These are phyloP conservation scores for Erebia aethiops DNA, from an alignment of 2,888 invertebrate genomes.

Conservation along the genomic window DNA sequence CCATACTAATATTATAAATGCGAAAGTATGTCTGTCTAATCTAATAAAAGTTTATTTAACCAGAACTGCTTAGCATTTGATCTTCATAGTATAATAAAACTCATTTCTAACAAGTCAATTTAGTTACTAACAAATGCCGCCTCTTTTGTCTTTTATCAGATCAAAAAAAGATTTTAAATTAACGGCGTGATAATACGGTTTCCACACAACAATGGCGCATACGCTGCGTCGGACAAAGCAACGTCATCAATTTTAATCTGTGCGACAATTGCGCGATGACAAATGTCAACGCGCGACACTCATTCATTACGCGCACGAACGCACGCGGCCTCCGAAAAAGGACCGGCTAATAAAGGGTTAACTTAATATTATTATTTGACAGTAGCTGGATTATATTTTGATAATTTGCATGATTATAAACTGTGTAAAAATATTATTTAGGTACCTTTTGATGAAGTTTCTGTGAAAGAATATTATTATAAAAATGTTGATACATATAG, in stretches of 20 bases:
- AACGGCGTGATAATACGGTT: constrained; percentile 60
- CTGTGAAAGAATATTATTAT: background rate
- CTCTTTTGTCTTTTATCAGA: constrained; percentile 23
- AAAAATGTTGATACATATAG: too few relatives aligned
- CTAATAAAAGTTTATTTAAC: too few relatives aligned
- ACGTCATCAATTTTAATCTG: constrained; percentile 83
- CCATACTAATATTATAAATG: too few relatives aligned
- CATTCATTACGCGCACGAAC: constrained; percentile 75
- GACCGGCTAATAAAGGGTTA: constrained; percentile 79
- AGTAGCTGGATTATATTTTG: constrained; percentile 61
- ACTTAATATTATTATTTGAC: constrained; percentile 60
- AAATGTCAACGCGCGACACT: constrained; percentile 78
- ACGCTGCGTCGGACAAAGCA: constrained; percentile 70
- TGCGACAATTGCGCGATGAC: constrained; percentile 81
- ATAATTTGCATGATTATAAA: constrained; percentile 45
- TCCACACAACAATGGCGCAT: constrained; percentile 60
- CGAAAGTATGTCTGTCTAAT: too few relatives aligned
- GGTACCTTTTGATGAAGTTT: background rate
- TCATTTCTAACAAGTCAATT: constrained; percentile 9
- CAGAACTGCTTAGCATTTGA: too few relatives aligned
- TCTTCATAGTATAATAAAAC: background rate
- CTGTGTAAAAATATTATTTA: constrained; percentile 14
- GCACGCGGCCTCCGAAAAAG: constrained; percentile 68
- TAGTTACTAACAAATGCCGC: background rate
- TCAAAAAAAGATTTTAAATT: constrained; percentile 54